Conservation (phyloP, 2,113 vertebrate genomes). For the Mirounga angustirostris region DNA sequence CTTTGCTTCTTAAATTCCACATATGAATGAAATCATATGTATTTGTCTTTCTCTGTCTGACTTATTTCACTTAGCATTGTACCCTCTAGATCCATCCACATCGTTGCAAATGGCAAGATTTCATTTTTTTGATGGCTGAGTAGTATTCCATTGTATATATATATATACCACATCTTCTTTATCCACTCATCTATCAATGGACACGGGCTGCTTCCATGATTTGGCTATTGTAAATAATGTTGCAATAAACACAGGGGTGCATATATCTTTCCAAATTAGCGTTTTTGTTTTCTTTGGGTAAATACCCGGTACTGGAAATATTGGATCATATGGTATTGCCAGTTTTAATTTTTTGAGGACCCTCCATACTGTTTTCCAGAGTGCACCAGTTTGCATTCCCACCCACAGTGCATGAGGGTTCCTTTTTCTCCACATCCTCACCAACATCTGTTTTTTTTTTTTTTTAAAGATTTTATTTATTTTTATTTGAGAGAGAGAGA, state of each 20-base stretch:
- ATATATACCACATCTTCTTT: not conserved
- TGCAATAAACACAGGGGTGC: not conserved
- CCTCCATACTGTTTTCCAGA: not conserved
- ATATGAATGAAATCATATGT: not conserved
- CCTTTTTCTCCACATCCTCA: too few species aligned
- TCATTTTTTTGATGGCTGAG: not conserved
- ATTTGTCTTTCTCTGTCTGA: not conserved
- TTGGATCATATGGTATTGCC: not conserved
- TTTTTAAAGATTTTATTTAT: too few species aligned
- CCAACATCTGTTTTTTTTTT: not conserved
- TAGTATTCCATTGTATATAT: not conserved
- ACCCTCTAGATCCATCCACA: not conserved
- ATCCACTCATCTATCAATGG: not conserved
- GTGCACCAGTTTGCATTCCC: not conserved
- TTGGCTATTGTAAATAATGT: not conserved
- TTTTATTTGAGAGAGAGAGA: too few species aligned
- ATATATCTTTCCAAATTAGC: not conserved
- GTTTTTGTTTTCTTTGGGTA: not conserved
- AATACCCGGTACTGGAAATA: not conserved
- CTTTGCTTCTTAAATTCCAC: not conserved
- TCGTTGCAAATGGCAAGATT: not conserved
- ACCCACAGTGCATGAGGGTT: not conserved
- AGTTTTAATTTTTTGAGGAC: not conserved
- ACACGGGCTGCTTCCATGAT: not conserved
- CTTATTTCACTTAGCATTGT: not conserved